These are phyloP conservation scores for Syngnathus scovelli DNA, from an alignment of 2,113 vertebrate species.

Conservation along the genomic window DNA sequence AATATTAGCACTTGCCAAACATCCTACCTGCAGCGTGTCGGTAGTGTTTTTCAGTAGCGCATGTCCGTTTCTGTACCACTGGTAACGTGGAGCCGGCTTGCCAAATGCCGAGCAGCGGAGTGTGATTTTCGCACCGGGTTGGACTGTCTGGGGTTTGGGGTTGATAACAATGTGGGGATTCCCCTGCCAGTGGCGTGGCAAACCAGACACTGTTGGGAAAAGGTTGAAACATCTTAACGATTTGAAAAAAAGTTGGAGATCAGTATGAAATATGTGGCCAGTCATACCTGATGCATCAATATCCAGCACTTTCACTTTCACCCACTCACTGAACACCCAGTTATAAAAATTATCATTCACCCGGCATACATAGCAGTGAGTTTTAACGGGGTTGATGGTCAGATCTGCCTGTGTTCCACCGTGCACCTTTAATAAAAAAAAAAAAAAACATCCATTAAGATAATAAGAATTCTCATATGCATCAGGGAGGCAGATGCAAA, in stretches of 20 bases:
- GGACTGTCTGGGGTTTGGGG: slow-evolving; percentile 62
- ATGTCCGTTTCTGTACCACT: slow-evolving; percentile 81
- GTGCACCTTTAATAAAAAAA: slow-evolving; percentile 44
- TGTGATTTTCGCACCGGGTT: slow-evolving; percentile 43
- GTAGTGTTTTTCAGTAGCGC: slow-evolving; percentile 57
- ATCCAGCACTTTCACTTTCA: slow-evolving; percentile 75
- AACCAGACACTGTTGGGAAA: slow-evolving; percentile 32
- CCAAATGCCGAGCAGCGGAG: slow-evolving; percentile 77
- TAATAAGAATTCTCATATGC: neutral
- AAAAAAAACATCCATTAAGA: neutral
- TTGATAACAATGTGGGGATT: slow-evolving; percentile 70
- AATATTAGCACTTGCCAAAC: neutral
- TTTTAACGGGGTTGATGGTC: slow-evolving; percentile 62
- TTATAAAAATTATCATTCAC: slow-evolving; percentile 70
- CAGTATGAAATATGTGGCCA: neutral
- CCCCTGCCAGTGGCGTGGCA: slow-evolving; percentile 72
- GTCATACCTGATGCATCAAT: slow-evolving; percentile 58
- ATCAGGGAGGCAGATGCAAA: neutral
- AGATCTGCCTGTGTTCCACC: slow-evolving; percentile 71
- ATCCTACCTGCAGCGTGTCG: slow-evolving; percentile 68
- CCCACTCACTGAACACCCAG: slow-evolving; percentile 74
- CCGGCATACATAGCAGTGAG: slow-evolving; percentile 74
- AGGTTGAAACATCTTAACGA: slow-evolving; percentile 9
- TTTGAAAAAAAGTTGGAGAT: neutral
- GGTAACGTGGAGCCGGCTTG: slow-evolving; percentile 74